Evolutionary conservation across 2,797 vertebrate species (phyloP).

Genomic region (Urocyon cinereoargenteus): DNA sequence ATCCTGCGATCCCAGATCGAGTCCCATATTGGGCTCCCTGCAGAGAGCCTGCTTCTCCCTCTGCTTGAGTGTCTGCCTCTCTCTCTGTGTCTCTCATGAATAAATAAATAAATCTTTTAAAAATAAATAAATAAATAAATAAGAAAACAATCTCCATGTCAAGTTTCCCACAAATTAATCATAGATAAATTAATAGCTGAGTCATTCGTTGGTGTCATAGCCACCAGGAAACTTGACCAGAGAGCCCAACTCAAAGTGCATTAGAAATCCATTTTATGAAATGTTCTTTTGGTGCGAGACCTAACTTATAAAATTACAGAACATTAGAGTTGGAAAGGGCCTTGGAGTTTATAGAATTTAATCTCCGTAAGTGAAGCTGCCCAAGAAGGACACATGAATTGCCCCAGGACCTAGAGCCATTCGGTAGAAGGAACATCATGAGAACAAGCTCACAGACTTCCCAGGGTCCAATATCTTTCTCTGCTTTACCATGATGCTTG

Average conservation of each 20-base stretch:
- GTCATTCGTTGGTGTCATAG: slow-evolving; percentile 1
- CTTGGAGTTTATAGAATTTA: neutral
- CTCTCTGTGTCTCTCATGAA: no score
- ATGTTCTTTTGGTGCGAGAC: neutral
- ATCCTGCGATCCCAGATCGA: no score
- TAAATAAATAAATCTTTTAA: no score
- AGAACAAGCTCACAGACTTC: neutral
- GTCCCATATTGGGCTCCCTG: no score
- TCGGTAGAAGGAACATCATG: neutral
- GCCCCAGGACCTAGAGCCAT: neutral
- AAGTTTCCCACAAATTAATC: slow-evolving; percentile 69
- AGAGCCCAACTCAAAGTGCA: slow-evolving; percentile 45
- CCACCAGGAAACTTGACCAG: neutral
- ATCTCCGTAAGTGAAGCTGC: neutral
- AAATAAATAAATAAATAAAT: no score
- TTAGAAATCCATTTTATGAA: slow-evolving; percentile 31
- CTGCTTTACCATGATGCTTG: neutral
- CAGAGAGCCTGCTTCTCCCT: no score
- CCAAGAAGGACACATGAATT: neutral
- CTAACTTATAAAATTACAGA: neutral
- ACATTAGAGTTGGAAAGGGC: neutral
- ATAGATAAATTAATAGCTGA: slow-evolving; percentile 13
- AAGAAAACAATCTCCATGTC: neutral
- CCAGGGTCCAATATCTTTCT: neutral
- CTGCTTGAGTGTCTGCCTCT: no score